Conservation (phyloP, 2,113 vertebrate species). For the Dromas ardeola region DNA sequence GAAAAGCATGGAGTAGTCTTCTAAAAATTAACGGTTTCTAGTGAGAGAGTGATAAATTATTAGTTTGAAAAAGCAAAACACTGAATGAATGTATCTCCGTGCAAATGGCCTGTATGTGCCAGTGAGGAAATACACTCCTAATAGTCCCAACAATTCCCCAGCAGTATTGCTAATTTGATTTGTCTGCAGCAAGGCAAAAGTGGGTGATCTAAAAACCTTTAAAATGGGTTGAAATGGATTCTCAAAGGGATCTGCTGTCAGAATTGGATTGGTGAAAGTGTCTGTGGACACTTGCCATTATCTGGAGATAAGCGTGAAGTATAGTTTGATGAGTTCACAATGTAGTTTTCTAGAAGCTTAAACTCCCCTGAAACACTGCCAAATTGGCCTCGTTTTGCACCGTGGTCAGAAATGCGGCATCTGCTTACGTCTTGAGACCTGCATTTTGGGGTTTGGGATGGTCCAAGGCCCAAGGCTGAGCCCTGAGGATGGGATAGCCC, state of each 20-base stretch:
- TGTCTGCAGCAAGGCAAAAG: background rate
- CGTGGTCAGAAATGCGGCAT: rapidly evolving
- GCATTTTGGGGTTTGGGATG: background rate
- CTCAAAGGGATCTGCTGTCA: background rate
- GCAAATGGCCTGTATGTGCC: background rate
- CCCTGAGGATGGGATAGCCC: background rate
- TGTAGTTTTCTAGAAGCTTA: background rate
- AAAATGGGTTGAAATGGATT: background rate
- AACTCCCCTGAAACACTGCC: background rate
- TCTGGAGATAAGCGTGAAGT: background rate
- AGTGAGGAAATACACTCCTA: background rate
- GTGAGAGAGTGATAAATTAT: background rate
- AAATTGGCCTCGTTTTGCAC: rapidly evolving
- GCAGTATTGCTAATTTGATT: background rate
- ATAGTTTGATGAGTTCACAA: background rate
- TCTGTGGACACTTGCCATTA: background rate
- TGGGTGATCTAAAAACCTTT: background rate
- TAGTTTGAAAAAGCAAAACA: background rate
- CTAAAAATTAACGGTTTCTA: no score
- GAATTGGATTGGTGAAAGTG: background rate
- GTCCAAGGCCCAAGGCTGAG: background rate
- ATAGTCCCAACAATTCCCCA: background rate
- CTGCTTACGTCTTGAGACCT: rapidly evolving
- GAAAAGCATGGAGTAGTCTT: background rate
- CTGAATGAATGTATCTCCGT: background rate